Conservation (phyloP, 2,113 vertebrate species). For the Poeciliopsis turrubarensis region DNA sequence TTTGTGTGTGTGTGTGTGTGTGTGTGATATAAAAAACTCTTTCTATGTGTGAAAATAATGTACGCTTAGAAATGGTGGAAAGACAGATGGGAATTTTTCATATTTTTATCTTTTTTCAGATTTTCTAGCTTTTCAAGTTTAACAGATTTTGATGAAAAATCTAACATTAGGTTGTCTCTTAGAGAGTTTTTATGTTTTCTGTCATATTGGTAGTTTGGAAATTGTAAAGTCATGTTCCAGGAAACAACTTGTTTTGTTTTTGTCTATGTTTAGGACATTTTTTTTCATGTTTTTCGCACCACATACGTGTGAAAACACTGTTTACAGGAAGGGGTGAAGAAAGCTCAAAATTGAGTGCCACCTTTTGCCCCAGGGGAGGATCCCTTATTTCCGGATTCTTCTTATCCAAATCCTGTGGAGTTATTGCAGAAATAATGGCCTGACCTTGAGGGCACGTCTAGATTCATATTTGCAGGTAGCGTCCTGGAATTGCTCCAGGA, state of each 20-base stretch:
- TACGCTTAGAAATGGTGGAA: too few species aligned
- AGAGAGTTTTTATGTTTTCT: background rate
- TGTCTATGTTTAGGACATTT: background rate
- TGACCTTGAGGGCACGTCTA: constrained; percentile 50
- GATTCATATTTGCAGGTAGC: constrained; percentile 54
- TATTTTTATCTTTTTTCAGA: background rate
- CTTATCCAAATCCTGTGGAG: constrained; percentile 38
- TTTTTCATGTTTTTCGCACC: constrained; percentile 4
- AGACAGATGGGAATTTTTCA: too few species aligned
- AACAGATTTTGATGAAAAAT: background rate
- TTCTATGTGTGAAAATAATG: too few species aligned
- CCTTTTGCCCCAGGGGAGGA: constrained; percentile 7
- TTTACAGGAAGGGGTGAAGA: background rate
- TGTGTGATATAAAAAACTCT: too few species aligned
- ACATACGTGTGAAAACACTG: background rate
- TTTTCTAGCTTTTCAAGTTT: background rate
- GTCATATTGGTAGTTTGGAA: background rate
- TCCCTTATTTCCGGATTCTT: constrained; percentile 37
- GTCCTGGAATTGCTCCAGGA: constrained; percentile 50
- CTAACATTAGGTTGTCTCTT: background rate
- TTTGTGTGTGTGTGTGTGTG: too few species aligned
- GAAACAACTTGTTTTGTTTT: background rate
- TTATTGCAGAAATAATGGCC: constrained; percentile 52
- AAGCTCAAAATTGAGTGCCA: background rate
- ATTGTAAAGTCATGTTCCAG: background rate